These are phyloP conservation scores for Saccostrea glomerata DNA, from an alignment of 1,140 invertebrate species.

Conservation along the genomic window DNA sequence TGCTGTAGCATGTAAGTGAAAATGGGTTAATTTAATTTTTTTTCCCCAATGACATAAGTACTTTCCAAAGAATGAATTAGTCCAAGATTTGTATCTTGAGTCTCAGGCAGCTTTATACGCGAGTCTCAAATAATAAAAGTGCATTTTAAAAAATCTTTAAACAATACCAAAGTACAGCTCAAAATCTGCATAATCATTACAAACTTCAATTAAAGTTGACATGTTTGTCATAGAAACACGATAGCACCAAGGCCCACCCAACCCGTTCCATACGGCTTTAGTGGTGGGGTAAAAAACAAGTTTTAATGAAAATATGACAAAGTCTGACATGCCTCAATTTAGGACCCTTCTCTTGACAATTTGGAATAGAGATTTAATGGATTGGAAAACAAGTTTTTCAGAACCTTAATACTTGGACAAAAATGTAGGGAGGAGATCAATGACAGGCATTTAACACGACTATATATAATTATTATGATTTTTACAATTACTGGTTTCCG, in stretches of 20 bases:
- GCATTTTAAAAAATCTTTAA: not conserved
- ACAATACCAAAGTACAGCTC: not conserved
- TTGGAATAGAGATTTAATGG: slow-evolving; percentile 17
- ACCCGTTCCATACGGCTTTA: not conserved
- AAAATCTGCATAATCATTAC: slow-evolving; percentile 1
- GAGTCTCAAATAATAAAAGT: not conserved
- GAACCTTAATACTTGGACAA: not conserved
- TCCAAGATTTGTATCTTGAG: not conserved
- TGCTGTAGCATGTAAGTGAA: slow-evolving; percentile 11
- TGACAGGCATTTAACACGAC: slow-evolving; percentile 35
- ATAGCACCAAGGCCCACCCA: not conserved
- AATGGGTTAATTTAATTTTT: not conserved
- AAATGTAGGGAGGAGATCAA: not conserved
- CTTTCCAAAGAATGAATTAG: slow-evolving; percentile 3
- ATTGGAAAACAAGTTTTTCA: slow-evolving; percentile 25
- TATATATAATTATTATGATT: slow-evolving; percentile 38
- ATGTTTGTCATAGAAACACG: slow-evolving; percentile 27
- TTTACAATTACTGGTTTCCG: not conserved
- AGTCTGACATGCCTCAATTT: slow-evolving; percentile 22
- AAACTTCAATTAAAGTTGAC: slow-evolving; percentile 32
- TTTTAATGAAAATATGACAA: slow-evolving; percentile 34
- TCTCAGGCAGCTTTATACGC: too few relatives aligned
- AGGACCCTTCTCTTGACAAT: not conserved
- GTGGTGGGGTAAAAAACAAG: not conserved
- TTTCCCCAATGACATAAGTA: not conserved